Evolutionary conservation across 2,888 invertebrate genomes (phyloP), one percentile per base, ranked within the genome.

Genomic region (Adelognathus sp.): DNA sequence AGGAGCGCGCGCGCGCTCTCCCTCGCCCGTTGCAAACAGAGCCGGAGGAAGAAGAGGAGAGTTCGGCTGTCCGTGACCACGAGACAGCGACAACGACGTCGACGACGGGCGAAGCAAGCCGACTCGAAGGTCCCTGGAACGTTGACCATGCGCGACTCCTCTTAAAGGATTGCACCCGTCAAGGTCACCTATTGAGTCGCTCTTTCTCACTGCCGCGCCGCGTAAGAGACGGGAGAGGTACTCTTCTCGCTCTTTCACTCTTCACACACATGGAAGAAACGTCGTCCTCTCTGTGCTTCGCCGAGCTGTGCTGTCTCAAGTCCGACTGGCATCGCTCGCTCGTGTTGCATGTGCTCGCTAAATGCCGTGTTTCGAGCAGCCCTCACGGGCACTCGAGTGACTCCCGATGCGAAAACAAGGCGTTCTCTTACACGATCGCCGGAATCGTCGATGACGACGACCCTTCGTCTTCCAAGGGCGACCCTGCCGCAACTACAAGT

Each of bases 111-210:
- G 72, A 74, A 63, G 67, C 63, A 75, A 64, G 72, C 64, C 63
- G 75, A 58, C 82, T 76, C 86, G 88, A 89, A 89, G 89, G 89
- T 87, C 88, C 87, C 86, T 81, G 87, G 89, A 89, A 88, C 90
- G 87, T 89, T 89, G 90, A 90, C 90, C 90, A 89, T 88, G 88
- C 86, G 86, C 86, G 86, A 86, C 84, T 87, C n/a, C 84, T 88
- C 86, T 88, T 85, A 86, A 88, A 88, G 87, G 86, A 86, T 82
- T 82, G 82, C 77, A 80, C 82, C 79, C 83, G 82, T 84, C 88
- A 88, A 88, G 88, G 88, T 87, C 87, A 87, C 84, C 86, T 82
- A 86, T 80, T 81, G 79, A 81, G 74, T 79, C 76, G 56, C 44
- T 66, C 66, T 50, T 50, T 70, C 58, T 46, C 58, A 36, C 58